Percentiles rank a stretch among this genome's conserved stretches.
phyloP scores from a whole-genome alignment of 2,888 invertebrate genomes.

The Oxycera nigricornis region DNA sequence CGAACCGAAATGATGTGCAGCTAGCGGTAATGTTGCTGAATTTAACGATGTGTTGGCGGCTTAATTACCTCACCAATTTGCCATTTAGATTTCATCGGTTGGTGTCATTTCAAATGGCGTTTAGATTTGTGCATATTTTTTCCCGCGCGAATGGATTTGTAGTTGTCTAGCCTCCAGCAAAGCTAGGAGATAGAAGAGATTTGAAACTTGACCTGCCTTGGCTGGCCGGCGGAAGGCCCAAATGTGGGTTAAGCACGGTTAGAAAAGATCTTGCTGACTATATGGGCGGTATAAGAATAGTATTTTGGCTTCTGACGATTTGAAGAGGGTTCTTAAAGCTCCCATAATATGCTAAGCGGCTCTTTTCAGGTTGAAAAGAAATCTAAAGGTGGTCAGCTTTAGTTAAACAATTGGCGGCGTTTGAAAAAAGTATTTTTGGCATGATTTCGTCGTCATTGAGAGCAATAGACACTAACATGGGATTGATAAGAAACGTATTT shows the following conservation, averaged over 20 bases:
- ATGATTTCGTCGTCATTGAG: too few relatives aligned
- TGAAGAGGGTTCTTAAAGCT: slow-evolving; percentile 7
- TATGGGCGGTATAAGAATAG: neutral
- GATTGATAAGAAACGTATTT: too few relatives aligned
- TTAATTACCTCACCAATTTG: slow-evolving; percentile 17
- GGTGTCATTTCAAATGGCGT: neutral
- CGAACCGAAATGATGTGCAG: neutral
- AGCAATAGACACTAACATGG: too few relatives aligned
- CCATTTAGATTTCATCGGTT: slow-evolving; percentile 5
- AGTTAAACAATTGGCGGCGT: too few relatives aligned
- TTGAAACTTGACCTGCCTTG: neutral
- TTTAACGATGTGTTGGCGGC: slow-evolving; percentile 7
- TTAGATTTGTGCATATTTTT: neutral
- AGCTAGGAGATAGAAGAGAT: neutral
- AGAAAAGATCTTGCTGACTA: neutral
- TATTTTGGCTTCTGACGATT: slow-evolving; percentile 9
- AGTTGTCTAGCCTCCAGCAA: neutral
- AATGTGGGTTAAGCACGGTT: slow-evolving; percentile 19
- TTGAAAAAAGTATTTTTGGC: too few relatives aligned
- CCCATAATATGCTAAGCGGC: neutral
- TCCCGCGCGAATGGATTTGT: neutral
- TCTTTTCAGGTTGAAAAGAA: neutral
- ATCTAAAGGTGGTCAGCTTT: too few relatives aligned
- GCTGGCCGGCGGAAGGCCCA: slow-evolving; percentile 1
- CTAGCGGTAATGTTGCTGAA: neutral